phyloP scores from a whole-genome alignment of 2,113 vertebrate species.

The Sinocyclocheilus maitianheensis region DNA sequence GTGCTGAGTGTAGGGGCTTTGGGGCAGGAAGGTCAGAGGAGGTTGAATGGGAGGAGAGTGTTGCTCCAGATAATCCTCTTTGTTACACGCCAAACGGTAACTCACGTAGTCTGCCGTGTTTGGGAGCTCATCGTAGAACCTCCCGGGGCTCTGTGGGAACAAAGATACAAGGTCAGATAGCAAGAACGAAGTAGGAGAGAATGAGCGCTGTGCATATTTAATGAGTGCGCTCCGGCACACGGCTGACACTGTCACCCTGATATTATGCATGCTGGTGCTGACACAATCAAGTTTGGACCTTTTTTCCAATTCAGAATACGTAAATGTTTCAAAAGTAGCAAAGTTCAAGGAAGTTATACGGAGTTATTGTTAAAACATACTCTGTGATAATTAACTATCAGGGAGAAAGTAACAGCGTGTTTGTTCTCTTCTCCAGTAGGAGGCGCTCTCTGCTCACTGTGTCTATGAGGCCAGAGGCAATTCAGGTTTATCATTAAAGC shows the following conservation, averaged over 20 bases:
- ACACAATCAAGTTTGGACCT: not conserved
- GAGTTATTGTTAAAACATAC: not conserved
- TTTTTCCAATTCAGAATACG: not conserved
- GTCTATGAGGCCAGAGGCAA: not conserved
- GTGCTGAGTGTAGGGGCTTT: constrained; percentile 76
- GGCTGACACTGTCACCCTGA: not conserved
- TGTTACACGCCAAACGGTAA: constrained; percentile 79
- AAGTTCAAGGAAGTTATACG: not conserved
- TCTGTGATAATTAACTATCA: not conserved
- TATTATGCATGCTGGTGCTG: not conserved
- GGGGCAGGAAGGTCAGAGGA: constrained; percentile 77
- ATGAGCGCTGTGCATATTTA: not conserved
- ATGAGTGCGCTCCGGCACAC: not conserved
- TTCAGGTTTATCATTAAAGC: constrained; percentile 28
- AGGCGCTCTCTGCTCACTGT: constrained; percentile 42
- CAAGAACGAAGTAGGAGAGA: constrained; percentile 41
- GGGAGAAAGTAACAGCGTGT: not conserved
- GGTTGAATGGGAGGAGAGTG: constrained; percentile 77
- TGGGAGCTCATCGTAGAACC: constrained; percentile 77
- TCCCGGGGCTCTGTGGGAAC: constrained; percentile 76
- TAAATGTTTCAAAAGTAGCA: constrained; percentile 24
- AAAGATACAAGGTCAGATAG: constrained; percentile 53
- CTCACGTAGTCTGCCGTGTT: constrained; percentile 84
- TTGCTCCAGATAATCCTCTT: constrained; percentile 78
- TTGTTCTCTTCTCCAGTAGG: constrained; percentile 48